Conservation (phyloP, 2,888 invertebrate genomes). For the Macrophya annulata region DNA sequence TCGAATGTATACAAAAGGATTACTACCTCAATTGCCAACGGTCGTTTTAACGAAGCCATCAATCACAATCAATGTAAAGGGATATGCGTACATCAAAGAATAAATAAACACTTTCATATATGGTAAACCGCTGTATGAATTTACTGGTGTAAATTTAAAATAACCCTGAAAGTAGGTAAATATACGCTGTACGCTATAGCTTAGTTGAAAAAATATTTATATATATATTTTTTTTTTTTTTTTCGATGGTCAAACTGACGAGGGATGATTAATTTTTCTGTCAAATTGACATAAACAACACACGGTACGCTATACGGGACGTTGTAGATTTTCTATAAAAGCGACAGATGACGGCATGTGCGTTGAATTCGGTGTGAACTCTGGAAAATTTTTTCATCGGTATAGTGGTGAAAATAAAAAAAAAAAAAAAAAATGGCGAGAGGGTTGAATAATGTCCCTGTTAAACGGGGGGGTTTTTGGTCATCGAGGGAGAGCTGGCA, state of each 20-base stretch:
- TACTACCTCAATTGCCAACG: not conserved
- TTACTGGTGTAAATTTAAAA: slow-evolving; percentile 8
- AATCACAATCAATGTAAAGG: slow-evolving; percentile 27
- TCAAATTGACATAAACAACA: slow-evolving; percentile 36
- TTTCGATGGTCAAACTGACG: slow-evolving; percentile 2
- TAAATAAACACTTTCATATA: slow-evolving; percentile 23
- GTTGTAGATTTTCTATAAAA: slow-evolving; percentile 35
- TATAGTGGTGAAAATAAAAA: slow-evolving; percentile 55
- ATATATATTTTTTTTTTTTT: no score
- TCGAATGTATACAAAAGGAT: not conserved
- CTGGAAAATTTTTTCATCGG: slow-evolving; percentile 29
- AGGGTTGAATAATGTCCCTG: slow-evolving; percentile 72
- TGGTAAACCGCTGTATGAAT: not conserved
- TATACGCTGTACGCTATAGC: not conserved
- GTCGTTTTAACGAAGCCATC: not conserved
- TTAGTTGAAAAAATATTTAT: not conserved
- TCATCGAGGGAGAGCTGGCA: slow-evolving; percentile 67
- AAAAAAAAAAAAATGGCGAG: slow-evolving; percentile 62
- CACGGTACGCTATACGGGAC: not conserved
- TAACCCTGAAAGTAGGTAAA: slow-evolving; percentile 4
- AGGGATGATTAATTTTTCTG: slow-evolving; percentile 37
- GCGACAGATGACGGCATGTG: slow-evolving; percentile 36
- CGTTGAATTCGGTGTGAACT: slow-evolving; percentile 5
- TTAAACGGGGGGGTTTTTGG: slow-evolving; percentile 71
- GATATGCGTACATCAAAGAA: not conserved